phyloP scores from a whole-genome alignment of 2,888 invertebrate genomes.

The Cerastis rubricosa region DNA sequence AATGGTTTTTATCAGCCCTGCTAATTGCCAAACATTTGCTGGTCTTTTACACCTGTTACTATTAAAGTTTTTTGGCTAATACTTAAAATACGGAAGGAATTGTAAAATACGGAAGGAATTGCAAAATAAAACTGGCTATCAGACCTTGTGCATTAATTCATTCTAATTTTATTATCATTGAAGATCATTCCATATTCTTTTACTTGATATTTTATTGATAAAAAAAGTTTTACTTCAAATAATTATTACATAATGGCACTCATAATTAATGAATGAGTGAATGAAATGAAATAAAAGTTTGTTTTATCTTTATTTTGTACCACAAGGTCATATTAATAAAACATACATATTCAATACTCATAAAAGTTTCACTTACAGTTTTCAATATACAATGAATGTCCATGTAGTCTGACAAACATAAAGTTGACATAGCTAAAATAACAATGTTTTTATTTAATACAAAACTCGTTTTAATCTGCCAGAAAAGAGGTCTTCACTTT shows the following conservation, averaged over 20 bases:
- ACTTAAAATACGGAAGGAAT: background rate
- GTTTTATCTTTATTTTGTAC: background rate
- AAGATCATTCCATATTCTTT: background rate
- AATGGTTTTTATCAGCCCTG: background rate
- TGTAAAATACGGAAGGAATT: constrained; percentile 3
- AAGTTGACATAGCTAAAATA: background rate
- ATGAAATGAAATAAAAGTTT: background rate
- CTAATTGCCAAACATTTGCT: background rate
- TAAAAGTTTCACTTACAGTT: constrained; percentile 16
- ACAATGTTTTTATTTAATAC: constrained; percentile 4
- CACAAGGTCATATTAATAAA: constrained; percentile 1
- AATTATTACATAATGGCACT: background rate
- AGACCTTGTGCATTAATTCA: constrained; percentile 22
- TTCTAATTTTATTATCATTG: background rate
- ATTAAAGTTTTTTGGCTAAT: background rate
- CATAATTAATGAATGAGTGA: background rate
- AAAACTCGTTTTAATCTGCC: constrained; percentile 33
- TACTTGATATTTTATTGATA: background rate
- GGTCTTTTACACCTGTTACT: background rate
- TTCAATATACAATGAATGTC: background rate
- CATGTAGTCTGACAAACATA: background rate
- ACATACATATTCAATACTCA: background rate
- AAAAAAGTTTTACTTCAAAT: background rate
- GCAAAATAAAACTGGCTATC: background rate
- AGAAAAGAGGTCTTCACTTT: constrained; percentile 23